Conservation (phyloP, 2,888 invertebrate species). For the Rhimphoctona megacephalus region DNA sequence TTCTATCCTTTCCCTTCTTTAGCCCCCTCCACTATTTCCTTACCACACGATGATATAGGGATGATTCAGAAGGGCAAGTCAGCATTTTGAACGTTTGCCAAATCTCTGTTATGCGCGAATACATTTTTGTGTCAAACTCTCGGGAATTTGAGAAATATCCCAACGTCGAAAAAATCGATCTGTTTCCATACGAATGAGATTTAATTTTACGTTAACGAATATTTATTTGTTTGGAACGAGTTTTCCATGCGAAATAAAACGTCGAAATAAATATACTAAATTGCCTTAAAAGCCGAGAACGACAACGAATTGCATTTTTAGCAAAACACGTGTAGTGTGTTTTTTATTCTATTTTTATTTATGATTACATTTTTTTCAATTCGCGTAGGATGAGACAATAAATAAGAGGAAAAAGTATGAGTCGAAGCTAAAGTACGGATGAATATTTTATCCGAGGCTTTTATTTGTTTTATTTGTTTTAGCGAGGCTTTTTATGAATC, state of each 20-base stretch:
- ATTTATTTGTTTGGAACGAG: slow-evolving; percentile 8
- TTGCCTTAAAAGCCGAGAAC: not conserved
- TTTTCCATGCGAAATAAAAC: not conserved
- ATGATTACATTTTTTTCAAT: not conserved
- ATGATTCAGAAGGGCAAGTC: slow-evolving; percentile 70
- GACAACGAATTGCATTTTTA: not conserved
- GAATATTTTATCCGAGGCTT: too few relatives aligned
- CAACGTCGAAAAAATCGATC: slow-evolving; percentile 40
- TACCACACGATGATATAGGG: slow-evolving; percentile 38
- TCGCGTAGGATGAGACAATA: not conserved
- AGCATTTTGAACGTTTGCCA: slow-evolving; percentile 82
- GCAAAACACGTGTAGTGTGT: not conserved
- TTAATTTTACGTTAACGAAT: slow-evolving; percentile 14
- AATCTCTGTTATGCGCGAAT: slow-evolving; percentile 83
- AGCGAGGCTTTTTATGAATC: not conserved
- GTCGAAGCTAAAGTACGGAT: not conserved
- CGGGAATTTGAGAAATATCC: slow-evolving; percentile 67
- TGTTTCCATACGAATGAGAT: slow-evolving; percentile 19
- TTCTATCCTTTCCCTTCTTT: not conserved
- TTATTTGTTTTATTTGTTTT: too few relatives aligned
- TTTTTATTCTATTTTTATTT: not conserved
- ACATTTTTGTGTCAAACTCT: slow-evolving; percentile 83
- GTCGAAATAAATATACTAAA: not conserved
- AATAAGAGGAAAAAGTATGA: not conserved
- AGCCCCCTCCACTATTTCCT: not conserved